Evolutionary conservation across 2,888 invertebrate species (phyloP).

Genomic region (Galerucella nymphaeae): DNA sequence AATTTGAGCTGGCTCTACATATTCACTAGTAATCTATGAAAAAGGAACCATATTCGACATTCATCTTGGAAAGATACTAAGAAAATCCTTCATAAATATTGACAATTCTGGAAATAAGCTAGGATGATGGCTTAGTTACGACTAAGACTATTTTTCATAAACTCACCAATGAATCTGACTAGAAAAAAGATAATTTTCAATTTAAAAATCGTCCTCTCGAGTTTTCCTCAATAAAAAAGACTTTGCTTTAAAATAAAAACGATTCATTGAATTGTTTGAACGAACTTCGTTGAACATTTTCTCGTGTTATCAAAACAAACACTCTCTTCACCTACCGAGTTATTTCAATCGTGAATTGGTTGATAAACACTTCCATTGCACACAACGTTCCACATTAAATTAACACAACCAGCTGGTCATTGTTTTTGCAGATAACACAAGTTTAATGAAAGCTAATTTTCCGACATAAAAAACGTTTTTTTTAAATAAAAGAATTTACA

Average conservation of each 20-base stretch:
- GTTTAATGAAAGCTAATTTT: not conserved
- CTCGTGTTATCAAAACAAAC: slow-evolving; percentile 1
- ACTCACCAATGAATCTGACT: too few relatives aligned
- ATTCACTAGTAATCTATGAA: too few relatives aligned
- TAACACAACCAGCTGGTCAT: not conserved
- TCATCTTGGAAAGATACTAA: too few relatives aligned
- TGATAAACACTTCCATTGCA: not conserved
- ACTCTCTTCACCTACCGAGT: not conserved
- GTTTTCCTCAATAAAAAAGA: not conserved
- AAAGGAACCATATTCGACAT: too few relatives aligned
- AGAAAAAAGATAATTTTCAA: too few relatives aligned
- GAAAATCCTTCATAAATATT: too few relatives aligned
- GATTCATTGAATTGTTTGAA: not conserved
- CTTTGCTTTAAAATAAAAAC: too few relatives aligned
- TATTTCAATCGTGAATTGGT: not conserved
- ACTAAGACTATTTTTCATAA: too few relatives aligned
- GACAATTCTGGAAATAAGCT: too few relatives aligned
- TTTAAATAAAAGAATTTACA: too few relatives aligned
- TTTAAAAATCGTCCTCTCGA: not conserved
- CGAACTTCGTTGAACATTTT: not conserved
- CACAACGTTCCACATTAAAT: not conserved
- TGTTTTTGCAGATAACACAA: not conserved
- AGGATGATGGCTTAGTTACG: too few relatives aligned
- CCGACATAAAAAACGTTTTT: not conserved
- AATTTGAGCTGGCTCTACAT: too few relatives aligned